Evolutionary conservation across 2,797 vertebrate species (phyloP), one percentile per base, ranked within the genome.

Genomic region (Eupleurogrammus muticus): DNA sequence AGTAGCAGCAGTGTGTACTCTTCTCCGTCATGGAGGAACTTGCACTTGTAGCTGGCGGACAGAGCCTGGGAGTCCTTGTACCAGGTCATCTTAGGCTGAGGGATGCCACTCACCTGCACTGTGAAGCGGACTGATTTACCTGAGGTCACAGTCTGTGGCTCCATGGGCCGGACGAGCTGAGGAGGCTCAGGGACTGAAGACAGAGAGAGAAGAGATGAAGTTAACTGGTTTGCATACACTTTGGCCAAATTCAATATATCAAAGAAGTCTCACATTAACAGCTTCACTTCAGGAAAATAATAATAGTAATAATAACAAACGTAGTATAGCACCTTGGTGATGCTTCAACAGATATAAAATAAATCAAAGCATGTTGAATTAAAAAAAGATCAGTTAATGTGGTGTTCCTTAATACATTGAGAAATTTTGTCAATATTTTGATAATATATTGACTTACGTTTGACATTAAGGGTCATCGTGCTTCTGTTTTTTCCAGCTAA

Each of bases 111-210:
- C 77, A 96, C 94, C 81, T 95, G 85, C 4, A 96, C 93, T 2
- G 95, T 95, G 91, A 99, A 97, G 50, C 97, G 97, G 2, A 95
- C 96, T 0, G 96, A 96, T 76, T 97, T 95, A 2, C 98, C 97
- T 4, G 96, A 95, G 20, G 94, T 95, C 11, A 95, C 96, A 0
- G 94, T 94, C 55, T 93, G 83, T 13, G 96, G 93, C 83, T 97
- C 87, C 88, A 99, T 93, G 53, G 96, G 95, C 24, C 92, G 94
- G 13, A 96, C 63, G 61, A 99, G 93, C 87, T 92, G 90, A 28
- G 98, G 97, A 9, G 96, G 95, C 79, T 98, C 97, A 0, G 97
- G 97, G 85, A 96, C 98, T 99, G 87, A 49, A 55, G 34, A 83
- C 50, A 57, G n/a, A 68, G 12, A 24, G 1, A 50, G 9, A 21